phyloP scores from a whole-genome alignment of 2,797 vertebrate species.

The Xenops minutus region DNA sequence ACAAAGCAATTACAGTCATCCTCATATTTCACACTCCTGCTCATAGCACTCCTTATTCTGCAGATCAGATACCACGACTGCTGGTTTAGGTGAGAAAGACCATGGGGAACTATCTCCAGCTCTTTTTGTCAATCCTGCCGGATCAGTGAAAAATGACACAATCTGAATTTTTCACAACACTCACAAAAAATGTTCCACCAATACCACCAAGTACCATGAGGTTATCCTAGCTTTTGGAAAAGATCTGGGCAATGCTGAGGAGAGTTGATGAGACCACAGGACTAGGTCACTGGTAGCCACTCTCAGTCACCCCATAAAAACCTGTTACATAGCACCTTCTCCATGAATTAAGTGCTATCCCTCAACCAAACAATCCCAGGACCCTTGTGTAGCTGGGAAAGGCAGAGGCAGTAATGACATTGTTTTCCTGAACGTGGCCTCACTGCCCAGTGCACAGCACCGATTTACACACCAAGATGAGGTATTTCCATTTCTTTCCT shows the following conservation, averaged over 20 bases:
- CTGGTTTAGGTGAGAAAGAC: background rate
- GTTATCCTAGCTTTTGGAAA: background rate
- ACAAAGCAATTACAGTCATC: background rate
- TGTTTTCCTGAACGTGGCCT: background rate
- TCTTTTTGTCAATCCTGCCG: background rate
- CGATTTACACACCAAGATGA: background rate
- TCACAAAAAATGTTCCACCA: background rate
- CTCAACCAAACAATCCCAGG: too few relatives aligned
- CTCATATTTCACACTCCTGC: fast-evolving
- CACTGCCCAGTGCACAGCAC: fast-evolving
- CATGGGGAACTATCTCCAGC: background rate
- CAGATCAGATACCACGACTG: background rate
- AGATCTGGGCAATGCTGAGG: background rate
- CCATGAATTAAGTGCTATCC: background rate
- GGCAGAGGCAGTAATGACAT: background rate
- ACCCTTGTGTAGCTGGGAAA: background rate
- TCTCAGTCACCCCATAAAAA: background rate
- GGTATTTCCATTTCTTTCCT: background rate
- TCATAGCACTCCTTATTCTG: background rate
- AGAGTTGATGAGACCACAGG: background rate
- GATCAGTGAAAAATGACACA: background rate
- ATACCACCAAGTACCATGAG: background rate
- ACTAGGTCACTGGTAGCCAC: background rate
- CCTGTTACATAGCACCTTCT: background rate
- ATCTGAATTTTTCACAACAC: background rate